A percentile compares a stretch with the other conserved stretches of the same genome.
These are phyloP conservation scores for Noctua janthina DNA, from an alignment of 2,888 invertebrate species.

Conservation along the genomic window DNA sequence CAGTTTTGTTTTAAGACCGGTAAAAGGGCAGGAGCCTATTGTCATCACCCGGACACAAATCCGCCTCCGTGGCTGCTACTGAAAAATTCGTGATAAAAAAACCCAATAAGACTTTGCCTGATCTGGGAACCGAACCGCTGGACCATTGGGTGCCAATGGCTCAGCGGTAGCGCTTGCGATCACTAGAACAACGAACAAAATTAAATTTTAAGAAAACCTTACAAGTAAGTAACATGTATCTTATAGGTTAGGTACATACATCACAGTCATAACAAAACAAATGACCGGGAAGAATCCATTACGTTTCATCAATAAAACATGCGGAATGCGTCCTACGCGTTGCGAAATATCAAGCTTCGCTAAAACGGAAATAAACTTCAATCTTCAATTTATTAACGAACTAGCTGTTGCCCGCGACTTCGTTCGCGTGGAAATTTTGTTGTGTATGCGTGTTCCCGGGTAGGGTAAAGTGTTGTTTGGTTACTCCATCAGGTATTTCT, in stretches of 20 bases:
- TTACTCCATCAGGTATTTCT: too few relatives aligned
- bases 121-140: neutral
- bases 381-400: neutral
- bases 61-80: neutral
- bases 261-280: constrained; percentile 19
- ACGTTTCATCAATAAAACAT: constrained; percentile 21
- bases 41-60: neutral
- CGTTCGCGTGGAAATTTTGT: too few relatives aligned
- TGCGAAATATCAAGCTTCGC: neutral
- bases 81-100: neutral
- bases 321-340: constrained; percentile 9
- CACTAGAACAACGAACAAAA: neutral
- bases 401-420: too few relatives aligned
- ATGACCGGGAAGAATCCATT: constrained; percentile 23
- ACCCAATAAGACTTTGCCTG: neutral
- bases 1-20: neutral
- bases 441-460: too few relatives aligned
- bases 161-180: neutral
- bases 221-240: neutral
- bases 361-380: neutral
- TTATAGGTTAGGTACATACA: neutral
- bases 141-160: neutral
- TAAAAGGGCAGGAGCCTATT: neutral
- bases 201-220: neutral
- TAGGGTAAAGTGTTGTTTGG: too few relatives aligned